Evolutionary conservation across 2,888 invertebrate genomes (phyloP).

Genomic region (Zaprionus lineosus): DNA sequence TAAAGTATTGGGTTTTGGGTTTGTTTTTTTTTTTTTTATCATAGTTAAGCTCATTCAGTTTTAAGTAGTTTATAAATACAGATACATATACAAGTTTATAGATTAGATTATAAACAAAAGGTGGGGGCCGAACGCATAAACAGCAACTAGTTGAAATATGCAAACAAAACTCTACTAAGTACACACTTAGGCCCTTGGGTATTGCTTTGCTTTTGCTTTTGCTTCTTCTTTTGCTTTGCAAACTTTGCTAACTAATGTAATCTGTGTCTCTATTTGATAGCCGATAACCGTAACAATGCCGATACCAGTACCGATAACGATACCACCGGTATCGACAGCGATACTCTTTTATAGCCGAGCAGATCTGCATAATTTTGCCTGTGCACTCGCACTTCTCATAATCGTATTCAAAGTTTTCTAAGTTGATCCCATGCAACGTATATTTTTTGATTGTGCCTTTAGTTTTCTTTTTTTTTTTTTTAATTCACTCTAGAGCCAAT

Average conservation of each 20-base stretch:
- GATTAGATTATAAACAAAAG: constrained; percentile 17
- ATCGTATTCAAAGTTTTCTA: constrained; percentile 39
- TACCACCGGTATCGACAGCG: no score
- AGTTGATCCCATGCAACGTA: constrained; percentile 77
- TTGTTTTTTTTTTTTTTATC: no score
- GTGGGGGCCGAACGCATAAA: constrained; percentile 9
- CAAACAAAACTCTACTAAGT: constrained; percentile 58
- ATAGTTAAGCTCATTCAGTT: constrained; percentile 72
- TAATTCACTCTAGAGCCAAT: constrained; percentile 45
- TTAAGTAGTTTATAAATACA: constrained; percentile 38
- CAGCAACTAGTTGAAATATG: constrained; percentile 26
- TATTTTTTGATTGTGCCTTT: constrained; percentile 67
- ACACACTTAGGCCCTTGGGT: constrained; percentile 58
- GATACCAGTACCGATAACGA: no score
- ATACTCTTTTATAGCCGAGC: constrained; percentile 27
- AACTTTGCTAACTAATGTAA: constrained; percentile 42
- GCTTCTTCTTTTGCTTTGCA: no score
- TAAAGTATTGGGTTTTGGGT: constrained; percentile 63
- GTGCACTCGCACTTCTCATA: constrained; percentile 27
- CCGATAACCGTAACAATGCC: neutral
- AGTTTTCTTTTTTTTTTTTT: constrained; percentile 30
- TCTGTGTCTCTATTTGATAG: constrained; percentile 13
- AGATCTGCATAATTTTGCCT: constrained; percentile 22
- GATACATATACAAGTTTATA: constrained; percentile 32
- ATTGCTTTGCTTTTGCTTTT: constrained; percentile 61